Base-by-base conservation (phyloP, 1,140 invertebrate genomes). In the Trichonephila clavipes region DNA sequence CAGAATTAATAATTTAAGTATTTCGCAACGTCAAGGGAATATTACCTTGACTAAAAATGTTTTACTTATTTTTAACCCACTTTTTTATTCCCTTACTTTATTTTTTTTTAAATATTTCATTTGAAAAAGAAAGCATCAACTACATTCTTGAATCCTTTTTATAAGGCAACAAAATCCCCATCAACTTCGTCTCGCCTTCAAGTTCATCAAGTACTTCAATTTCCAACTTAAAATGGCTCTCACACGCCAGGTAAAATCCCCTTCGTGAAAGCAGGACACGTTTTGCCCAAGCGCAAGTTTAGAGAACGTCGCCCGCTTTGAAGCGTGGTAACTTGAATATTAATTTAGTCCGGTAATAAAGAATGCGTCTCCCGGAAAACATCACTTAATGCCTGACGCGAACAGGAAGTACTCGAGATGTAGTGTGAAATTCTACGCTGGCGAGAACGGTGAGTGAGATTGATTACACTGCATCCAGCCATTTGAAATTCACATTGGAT, bases 401-500 rank as follows among this genome's bases (percentile, higher is more conserved):
- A 77, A 77, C 72, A 77, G 72, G 72, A 77, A 77, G 72, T 28
- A 34, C 72, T 77, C 28, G 72, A 77, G 72, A 16, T 40, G 72
- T 19, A 40, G 72, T 77, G 72, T 77, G 72, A 77, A 77, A 77
- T 77, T 77, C 72, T 77, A 77, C 72, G 72, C 72, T 40, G 16
- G 61, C 61, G 62, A 21, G 21, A 64, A 64, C 62, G 16, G 18
- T 0, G 72, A 18, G 34, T 7, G 69, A 77, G 69, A 77, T 77
- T 77, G 69, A 77, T 77, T 77, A 77, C 69, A 40, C 69, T 6
- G 4, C 69, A 77, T 16, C 69, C 28, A 77, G 28, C 69, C 69
- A 77, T 77, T 77, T 77, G 69, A 77, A 77, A 77, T 77, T 77
- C 69, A 24, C 69, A 77, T 77, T 77, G 40, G 69, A 77, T 77